These are phyloP conservation scores for Nebria salina DNA, from an alignment of 2,888 invertebrate genomes.

Conservation along the genomic window DNA sequence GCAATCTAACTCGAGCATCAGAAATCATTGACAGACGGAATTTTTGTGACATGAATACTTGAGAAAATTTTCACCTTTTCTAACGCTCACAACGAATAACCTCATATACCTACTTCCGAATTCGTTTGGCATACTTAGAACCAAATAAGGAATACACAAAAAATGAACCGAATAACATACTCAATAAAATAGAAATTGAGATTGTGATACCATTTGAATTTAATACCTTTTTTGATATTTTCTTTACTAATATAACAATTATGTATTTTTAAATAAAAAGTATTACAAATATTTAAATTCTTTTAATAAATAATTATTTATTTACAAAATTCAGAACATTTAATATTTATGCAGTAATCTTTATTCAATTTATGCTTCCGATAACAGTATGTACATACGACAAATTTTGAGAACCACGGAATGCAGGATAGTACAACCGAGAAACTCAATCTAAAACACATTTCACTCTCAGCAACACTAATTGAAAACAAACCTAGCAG, in stretches of 20 bases:
- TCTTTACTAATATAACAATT: too few relatives aligned
- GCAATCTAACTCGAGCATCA: background rate
- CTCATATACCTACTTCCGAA: background rate
- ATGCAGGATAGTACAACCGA: too few relatives aligned
- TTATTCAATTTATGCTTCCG: too few relatives aligned
- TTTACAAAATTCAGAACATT: too few relatives aligned
- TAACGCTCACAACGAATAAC: background rate
- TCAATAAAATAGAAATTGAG: background rate
- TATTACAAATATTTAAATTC: background rate
- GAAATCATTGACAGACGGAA: background rate
- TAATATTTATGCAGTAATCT: too few relatives aligned
- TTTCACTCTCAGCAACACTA: constrained; percentile 41
- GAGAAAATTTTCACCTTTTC: background rate
- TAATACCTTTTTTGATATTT: background rate
- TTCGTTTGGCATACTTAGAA: too few relatives aligned
- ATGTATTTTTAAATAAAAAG: background rate
- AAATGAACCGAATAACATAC: background rate
- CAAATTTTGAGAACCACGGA: too few relatives aligned
- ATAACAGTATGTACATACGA: too few relatives aligned
- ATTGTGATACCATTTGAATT: background rate
- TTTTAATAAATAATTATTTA: background rate
- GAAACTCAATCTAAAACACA: constrained; percentile 44
- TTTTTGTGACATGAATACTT: background rate
- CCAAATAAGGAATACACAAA: background rate
- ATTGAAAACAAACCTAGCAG: constrained; percentile 43